Evolutionary conservation across 1,140 invertebrate species (phyloP), one percentile per base, ranked within the genome.

Genomic region (Lordiphosa clarofinis): DNA sequence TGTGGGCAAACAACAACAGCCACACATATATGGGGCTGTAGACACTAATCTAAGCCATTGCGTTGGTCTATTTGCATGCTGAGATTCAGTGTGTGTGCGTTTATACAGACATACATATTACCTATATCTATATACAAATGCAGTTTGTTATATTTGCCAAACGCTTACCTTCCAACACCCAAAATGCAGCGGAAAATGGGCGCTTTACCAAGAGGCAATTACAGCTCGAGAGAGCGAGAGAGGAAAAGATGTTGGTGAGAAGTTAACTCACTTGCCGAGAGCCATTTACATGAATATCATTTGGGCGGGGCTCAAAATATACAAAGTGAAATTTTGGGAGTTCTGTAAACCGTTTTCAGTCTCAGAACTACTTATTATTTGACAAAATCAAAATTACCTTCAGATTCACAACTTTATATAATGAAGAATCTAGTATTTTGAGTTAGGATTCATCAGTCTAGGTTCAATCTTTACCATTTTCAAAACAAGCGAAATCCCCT

Each of bases 71-170:
- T 54, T 54, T 38, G 37, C 33, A 59, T 38, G 13, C 11, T 5
- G n/a, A 6, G 10, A 8, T 19, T 3, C 1, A 13, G 6, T 3
- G 4, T 38, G 4, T 38, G 6, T 13, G 38, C 2, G 21, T 43
- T 28, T 13, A 48, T 19, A 35, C 13, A 24, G 12, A 44, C 24
- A 12, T 15, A 1, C 12, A 50, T 50, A 50, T 50, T 38, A 12
- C 4, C 11, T n/a, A 49, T 65, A 64, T 52, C 48, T 68, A 50
- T 46, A 52, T 39, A 59, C 8, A 13, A n/a, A 8, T 70, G 50
- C 53, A 71, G 71, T 75, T 82, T 82, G 75, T 81, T 82, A 71
- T 81, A 81, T 81, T 81, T 75, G 71, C 66, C 60, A 75, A 81
- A 71, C 53, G 71, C 71, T 81, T 72, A 68, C 24, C 73, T 53